Conservation (phyloP, 2,113 vertebrate species). For the Cyanoramphus novaezelandiae region DNA sequence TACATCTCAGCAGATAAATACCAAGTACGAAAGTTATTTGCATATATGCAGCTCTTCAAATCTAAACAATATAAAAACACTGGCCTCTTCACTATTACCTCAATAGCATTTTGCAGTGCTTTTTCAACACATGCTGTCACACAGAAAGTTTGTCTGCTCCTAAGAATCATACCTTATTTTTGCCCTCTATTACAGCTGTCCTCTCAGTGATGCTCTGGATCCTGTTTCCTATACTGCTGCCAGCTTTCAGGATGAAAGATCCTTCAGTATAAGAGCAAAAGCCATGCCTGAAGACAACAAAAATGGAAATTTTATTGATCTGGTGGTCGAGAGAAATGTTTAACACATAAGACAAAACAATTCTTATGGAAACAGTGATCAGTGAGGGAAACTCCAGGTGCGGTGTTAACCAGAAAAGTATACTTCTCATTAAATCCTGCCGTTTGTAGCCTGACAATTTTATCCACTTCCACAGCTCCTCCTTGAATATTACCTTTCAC, state of each 20-base stretch:
- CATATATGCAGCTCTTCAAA: not conserved
- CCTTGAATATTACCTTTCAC: not conserved
- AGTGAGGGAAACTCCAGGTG: not conserved
- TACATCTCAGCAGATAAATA: not conserved
- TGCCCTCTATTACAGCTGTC: conserved; percentile 86
- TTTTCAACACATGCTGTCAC: not conserved
- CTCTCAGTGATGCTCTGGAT: conserved; percentile 87
- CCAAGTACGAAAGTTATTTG: not conserved
- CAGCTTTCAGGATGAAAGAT: conserved; percentile 60
- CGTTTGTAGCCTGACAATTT: not conserved
- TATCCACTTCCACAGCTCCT: not conserved
- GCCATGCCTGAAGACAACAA: conserved; percentile 63
- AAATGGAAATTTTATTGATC: not conserved
- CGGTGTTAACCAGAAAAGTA: not conserved
- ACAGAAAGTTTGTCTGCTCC: not conserved
- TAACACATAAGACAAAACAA: not conserved
- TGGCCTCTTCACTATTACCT: not conserved
- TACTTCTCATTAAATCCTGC: not conserved
- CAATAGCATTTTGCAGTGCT: not conserved
- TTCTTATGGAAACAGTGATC: not conserved
- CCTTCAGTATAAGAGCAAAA: conserved; percentile 65
- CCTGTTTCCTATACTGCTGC: conserved; percentile 81
- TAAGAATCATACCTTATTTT: conserved; percentile 85
- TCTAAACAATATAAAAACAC: not conserved
- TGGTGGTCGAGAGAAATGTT: not conserved